Conservation (phyloP, 2,113 vertebrate species). For the Hippolais icterina region DNA sequence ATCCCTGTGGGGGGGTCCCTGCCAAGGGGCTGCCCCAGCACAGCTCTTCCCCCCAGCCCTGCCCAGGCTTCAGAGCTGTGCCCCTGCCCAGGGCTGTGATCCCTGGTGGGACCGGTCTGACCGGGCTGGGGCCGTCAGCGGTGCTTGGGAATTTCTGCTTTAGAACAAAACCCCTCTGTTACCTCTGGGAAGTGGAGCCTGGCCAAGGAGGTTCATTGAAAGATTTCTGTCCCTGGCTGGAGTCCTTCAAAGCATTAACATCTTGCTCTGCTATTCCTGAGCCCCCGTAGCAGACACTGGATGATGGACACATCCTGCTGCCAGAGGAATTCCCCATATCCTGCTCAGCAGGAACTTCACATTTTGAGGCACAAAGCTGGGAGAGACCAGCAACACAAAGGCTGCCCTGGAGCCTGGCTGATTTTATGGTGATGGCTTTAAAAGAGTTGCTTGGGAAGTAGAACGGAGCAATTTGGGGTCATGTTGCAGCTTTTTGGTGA, state of each 20-base stretch:
- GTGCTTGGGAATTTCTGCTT: background rate
- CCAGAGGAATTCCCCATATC: constrained; percentile 37
- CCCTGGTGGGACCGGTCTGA: background rate
- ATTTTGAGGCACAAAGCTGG: background rate
- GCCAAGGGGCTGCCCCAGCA: background rate
- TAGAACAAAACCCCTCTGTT: background rate
- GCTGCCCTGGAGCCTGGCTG: background rate
- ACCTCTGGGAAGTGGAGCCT: background rate
- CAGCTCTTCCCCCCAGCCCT: background rate
- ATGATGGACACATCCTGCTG: constrained; percentile 11
- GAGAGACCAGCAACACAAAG: background rate
- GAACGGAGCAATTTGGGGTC: background rate
- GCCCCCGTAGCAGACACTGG: background rate
- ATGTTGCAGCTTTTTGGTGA: background rate
- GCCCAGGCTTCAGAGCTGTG: background rate
- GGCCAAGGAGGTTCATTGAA: background rate
- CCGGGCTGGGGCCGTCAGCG: background rate
- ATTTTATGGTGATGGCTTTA: background rate
- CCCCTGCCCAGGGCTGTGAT: background rate
- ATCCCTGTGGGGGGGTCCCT: background rate
- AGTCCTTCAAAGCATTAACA: background rate
- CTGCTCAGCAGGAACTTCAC: constrained; percentile 14
- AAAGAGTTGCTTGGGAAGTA: background rate
- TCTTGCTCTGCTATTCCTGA: background rate
- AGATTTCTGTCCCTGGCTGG: background rate